A percentile compares a stretch with the other conserved stretches of the same genome.
phyloP scores from a whole-genome alignment of 2,888 invertebrate species.

The Cephus pygmeus region DNA sequence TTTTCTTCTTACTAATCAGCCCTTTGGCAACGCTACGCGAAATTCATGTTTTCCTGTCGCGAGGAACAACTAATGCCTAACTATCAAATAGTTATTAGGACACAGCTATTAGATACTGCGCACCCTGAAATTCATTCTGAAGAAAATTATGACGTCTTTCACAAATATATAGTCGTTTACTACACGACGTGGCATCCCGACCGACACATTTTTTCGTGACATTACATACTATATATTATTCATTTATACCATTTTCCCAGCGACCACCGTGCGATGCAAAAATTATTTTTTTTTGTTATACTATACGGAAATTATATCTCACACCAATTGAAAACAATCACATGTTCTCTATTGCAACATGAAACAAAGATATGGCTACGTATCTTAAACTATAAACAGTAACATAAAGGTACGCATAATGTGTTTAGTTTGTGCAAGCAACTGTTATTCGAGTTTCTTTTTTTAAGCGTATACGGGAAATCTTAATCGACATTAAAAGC shows the following conservation, averaged over 20 bases:
- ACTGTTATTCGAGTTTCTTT: slow-evolving; percentile 24
- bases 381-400: slow-evolving; percentile 29
- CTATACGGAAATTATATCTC: background rate
- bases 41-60: slow-evolving; percentile 21
- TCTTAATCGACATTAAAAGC: background rate
- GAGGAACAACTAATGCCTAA: slow-evolving; percentile 48
- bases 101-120: slow-evolving; percentile 35
- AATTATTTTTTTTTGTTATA: background rate
- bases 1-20: slow-evolving; percentile 29
- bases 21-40: slow-evolving; percentile 56
- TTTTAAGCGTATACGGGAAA: slow-evolving; percentile 2
- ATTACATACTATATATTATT: slow-evolving; percentile 2
- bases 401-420: slow-evolving; percentile 22
- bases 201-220: slow-evolving; percentile 6
- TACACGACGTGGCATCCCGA: background rate
- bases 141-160: slow-evolving; percentile 13
- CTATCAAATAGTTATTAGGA: slow-evolving; percentile 37
- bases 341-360: slow-evolving; percentile 14
- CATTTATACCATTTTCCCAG: slow-evolving; percentile 22
- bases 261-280: background rate
- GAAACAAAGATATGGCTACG: slow-evolving; percentile 15
- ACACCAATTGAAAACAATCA: slow-evolving; percentile 2
- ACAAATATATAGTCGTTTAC: background rate
- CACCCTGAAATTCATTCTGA: slow-evolving; percentile 40
- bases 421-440: slow-evolving; percentile 44